Percentiles rank a stretch among this genome's conserved stretches.
These are phyloP conservation scores for Rotaria socialis DNA, from an alignment of 2,888 invertebrate species.

Conservation along the genomic window DNA sequence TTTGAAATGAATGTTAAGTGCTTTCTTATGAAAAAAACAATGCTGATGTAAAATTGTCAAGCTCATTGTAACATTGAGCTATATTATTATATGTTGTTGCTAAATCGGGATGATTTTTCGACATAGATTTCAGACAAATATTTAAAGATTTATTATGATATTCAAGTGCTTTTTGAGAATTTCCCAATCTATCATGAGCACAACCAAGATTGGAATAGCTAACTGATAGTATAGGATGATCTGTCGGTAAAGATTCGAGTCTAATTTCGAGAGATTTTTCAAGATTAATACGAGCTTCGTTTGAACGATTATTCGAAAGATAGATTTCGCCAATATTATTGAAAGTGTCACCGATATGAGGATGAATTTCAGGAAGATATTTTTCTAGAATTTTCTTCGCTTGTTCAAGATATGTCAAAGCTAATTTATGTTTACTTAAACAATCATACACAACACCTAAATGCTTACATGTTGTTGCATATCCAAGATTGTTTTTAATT, in stretches of 20 bases:
- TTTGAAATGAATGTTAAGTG: background rate
- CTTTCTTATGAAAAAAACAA: background rate
- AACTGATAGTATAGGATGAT: background rate
- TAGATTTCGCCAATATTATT: background rate
- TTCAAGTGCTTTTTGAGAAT: background rate
- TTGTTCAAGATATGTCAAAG: background rate
- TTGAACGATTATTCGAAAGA: background rate
- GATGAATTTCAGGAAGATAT: background rate
- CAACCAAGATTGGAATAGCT: background rate
- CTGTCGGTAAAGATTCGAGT: background rate
- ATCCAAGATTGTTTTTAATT: background rate
- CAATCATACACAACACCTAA: background rate
- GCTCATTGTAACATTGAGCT: background rate
- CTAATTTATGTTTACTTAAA: background rate
- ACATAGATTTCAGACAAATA: background rate
- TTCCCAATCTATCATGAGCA: background rate
- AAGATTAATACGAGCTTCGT: background rate
- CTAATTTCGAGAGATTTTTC: background rate
- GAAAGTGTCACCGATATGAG: background rate
- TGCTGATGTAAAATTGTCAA: background rate
- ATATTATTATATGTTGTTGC: background rate
- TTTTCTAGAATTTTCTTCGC: background rate
- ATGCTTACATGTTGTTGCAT: background rate
- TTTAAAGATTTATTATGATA: background rate
- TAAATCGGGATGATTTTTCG: background rate